Evolutionary conservation across 1,140 invertebrate species (phyloP), one percentile per base, ranked within the genome.

Genomic region (Bombus haemorrhoidalis): DNA sequence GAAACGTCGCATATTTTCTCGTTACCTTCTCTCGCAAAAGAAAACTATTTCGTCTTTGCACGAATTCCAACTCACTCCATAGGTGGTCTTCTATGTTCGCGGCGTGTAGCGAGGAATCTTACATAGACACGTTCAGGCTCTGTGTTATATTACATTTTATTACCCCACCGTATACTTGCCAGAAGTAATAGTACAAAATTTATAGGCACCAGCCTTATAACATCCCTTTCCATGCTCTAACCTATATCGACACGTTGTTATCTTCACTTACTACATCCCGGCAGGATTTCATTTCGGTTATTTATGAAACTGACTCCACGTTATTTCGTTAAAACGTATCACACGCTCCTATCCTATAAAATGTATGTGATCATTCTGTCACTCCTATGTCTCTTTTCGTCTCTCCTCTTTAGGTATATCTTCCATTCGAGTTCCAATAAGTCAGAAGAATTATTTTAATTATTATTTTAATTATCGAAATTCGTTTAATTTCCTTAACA

Each of bases 171-270:
- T 83, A 81, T 72, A 89, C 41, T 74, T 32, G 76, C 25, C 64
- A 83, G 74, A 73, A 73, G 69, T 73, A 88, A 88, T 88, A 86
- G 87, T 41, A 68, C n/a, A 71, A 80, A 89, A 89, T 89, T 89
- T 89, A 89, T 89, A 89, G 88, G 79, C 83, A 84, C 75, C 76
- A 75, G 74, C 53, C 71, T 86, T 88, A 83, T 79, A 85, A 78
- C 88, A 75, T 71, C 80, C 69, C 74, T 68, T 78, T 53, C 64
- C 79, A 34, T 71, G 71, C 32, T 66, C 41, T 80, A 89, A 89
- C 64, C 88, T 89, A 86, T 89, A 89, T 89, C 87, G 88, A 89
- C 88, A 86, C 75, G 87, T 89, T 89, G 79, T 89, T 89, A 89
- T 89, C 88, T 89, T 83, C 87, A 86, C 84, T 82, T 79, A 86